Evolutionary conservation across 1,140 invertebrate species (phyloP).

Genomic region (Bursaphelenchus mucronatus): DNA sequence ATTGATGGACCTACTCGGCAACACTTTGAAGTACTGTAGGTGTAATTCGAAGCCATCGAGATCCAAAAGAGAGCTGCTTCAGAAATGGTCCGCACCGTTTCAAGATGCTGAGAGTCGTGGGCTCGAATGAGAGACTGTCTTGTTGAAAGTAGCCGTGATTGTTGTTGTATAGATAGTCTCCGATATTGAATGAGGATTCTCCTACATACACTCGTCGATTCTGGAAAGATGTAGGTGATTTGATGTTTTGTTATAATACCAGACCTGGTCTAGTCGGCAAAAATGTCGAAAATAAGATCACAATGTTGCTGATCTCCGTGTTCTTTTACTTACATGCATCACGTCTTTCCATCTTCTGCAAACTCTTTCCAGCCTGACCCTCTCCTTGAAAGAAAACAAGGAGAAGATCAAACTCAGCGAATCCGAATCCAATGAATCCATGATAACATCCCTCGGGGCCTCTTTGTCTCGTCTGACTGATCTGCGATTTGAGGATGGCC

Average conservation of each 20-base stretch:
- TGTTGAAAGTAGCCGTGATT: conserved; percentile 19
- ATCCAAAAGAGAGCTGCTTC: conserved; percentile 23
- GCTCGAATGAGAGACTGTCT: not conserved
- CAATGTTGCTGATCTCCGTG: not conserved
- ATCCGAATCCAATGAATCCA: conserved; percentile 9
- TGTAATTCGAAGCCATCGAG: conserved; percentile 27
- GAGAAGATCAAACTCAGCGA: conserved; percentile 5
- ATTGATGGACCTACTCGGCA: conserved; percentile 16
- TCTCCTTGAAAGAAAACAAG: conserved; percentile 13
- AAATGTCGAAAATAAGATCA: conserved; percentile 10
- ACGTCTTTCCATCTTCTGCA: conserved; percentile 26
- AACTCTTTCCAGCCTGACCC: conserved; percentile 28
- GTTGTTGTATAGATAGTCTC: conserved; percentile 15
- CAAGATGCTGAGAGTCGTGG: conserved; percentile 18
- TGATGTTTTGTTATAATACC: not conserved
- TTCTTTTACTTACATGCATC: conserved; percentile 20
- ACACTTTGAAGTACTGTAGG: conserved; percentile 27
- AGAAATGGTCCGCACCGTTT: conserved; percentile 30
- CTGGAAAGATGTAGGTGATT: not conserved
- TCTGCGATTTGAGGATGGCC: too few species aligned
- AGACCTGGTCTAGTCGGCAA: not conserved
- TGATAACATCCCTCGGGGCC: not conserved
- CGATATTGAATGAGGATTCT: conserved; percentile 10
- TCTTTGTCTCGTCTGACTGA: too few species aligned
- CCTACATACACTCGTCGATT: conserved; percentile 17